Base-by-base conservation (phyloP, 2,888 invertebrate genomes). In the Melanophora roralis region DNA sequence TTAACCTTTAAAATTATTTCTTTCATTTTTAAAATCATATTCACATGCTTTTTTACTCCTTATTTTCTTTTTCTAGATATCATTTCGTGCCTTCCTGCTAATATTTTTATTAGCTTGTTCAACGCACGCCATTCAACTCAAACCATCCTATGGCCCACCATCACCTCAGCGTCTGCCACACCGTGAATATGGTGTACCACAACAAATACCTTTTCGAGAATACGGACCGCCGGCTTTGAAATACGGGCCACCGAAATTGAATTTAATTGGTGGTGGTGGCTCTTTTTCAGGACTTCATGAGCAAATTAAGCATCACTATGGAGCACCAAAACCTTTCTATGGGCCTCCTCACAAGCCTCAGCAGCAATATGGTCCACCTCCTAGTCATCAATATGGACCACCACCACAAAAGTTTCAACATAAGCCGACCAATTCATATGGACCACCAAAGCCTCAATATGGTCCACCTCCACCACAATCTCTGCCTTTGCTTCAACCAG, bases 81-180 rank as follows among this genome's bases (percentile, higher is more conserved):
- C 87, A 64, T 73, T 86, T 14, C 84, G 85, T 47, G 71, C 85
- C 55, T 82, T 82, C 59, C 72, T 87, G 64, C 72, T 88, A 57
- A 67, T 84, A 23, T 71, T 83, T 2, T 45, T 83, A 57, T 76
- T 81, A 23, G 47, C 83, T 27, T 84, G 82, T 49, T 59, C 82
- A 49, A 78, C 82, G 3, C 82, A 84, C 45, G 88, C 86, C 16
- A 88, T 88, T 45, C 83, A 88, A 11, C 84, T 82, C 43, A 86
- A 87, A 60, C 90, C 91, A 14, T 85, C 88, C 59, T 84, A 85
- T 47, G 86, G 86, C 8, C 89, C 93, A 0, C 91, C 91, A 36
- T 91, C 91, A 36, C 87, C 88, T 84, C 85, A 88, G 82, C 92
- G 92, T 0, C 90, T 91, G 0, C 93, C 93, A 0, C 90, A 91